Base-by-base conservation (phyloP, 2,888 invertebrate species). In the Gandaritis pyraliata region DNA sequence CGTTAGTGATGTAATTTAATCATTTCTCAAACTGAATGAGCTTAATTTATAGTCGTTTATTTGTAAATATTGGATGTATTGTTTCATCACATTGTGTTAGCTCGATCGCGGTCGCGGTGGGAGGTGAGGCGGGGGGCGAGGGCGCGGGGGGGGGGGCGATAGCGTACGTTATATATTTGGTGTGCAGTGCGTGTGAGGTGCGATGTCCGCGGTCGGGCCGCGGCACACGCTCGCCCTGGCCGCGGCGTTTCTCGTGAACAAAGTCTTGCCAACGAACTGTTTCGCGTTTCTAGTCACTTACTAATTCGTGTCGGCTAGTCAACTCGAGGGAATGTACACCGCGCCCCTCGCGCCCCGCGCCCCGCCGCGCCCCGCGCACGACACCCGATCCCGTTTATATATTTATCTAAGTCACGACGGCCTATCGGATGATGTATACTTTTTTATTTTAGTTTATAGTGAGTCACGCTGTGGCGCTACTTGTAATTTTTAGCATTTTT, bases 41-140 rank as follows among this genome's bases (percentile, higher is more conserved):
- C 88, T 88, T 88, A 86, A 83, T 87, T 88, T 87, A 76, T 87
- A 87, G 75, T 69, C 76, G 77, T 86, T 87, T 87, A 84, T 88
- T 87, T 89, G 89, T 89, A 89, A 88, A 89, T 89, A 89, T 88
- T 88, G 88, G 87, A 87, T 82, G 85, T 87, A 87, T 84, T 78
- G 29, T 72, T 71, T 64, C 63, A 64, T 64, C 63, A 64, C 63
- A 64, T 59, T 63, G 41, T 49, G 58, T 59, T 47, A 48, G 79
- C 30, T 81, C 78, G 85, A 83, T 86, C 85, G 61, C 13, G 53
- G n/a, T n/a, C n/a, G n/a, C 33, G 33, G 33, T 56, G 58, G 64
- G 56, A 47, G 58, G 66, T n/a, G 41, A 53, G 56, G 65, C 52
- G 52, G 55, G 69, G 70, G 56, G 70, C 49, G 53, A 0, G 23